Conservation (phyloP, 2,797 vertebrate species). For the Nasua narica region DNA sequence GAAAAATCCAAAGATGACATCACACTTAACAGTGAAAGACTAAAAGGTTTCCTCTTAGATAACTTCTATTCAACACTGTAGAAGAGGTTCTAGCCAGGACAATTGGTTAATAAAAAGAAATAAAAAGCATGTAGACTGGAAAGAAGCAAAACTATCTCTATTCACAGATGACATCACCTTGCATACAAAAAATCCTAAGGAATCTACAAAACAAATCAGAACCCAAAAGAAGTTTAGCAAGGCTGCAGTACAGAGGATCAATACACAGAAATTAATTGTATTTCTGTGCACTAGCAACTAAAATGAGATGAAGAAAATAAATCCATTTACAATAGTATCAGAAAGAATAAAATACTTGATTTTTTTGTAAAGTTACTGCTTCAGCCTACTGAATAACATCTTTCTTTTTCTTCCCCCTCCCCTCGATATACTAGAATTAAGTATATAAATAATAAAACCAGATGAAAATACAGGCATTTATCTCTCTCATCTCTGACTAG, state of each 20-base stretch:
- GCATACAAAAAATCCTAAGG: neutral
- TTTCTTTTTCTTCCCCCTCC: neutral
- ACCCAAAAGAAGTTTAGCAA: neutral
- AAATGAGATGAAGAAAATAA: neutral
- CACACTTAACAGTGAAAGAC: neutral
- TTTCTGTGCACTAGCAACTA: neutral
- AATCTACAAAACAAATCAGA: neutral
- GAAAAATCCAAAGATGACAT: neutral
- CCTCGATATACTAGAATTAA: neutral
- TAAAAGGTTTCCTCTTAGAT: neutral
- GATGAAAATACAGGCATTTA: neutral
- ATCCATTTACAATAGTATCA: neutral
- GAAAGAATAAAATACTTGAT: neutral
- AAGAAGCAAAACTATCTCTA: neutral
- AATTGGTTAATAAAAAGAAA: neutral
- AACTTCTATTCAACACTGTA: neutral
- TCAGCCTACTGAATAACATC: neutral
- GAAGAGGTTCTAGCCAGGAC: neutral
- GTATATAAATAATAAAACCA: neutral
- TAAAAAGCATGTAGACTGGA: neutral
- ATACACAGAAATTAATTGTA: neutral
- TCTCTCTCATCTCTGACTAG: neutral
- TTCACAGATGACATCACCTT: neutral
- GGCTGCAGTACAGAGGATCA: neutral
- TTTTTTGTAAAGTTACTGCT: neutral